Evolutionary conservation across 2,888 invertebrate genomes (phyloP).

Genomic region (Beris chalybata): DNA sequence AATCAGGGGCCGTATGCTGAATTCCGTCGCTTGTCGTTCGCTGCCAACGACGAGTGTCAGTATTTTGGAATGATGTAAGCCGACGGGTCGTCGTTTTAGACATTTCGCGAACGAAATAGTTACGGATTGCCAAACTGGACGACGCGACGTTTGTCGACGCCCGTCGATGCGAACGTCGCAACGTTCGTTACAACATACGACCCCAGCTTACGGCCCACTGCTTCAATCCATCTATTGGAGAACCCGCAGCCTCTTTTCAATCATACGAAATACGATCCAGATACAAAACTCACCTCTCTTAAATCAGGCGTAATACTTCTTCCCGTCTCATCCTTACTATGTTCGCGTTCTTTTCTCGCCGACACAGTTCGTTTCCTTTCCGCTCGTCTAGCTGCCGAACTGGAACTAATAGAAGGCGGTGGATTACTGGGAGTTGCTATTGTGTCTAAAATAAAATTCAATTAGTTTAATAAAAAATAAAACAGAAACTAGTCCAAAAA

Average conservation of each 20-base stretch:
- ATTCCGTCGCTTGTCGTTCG: no score
- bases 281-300: slow-evolving; percentile 51
- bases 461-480: slow-evolving; percentile 23
- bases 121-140: no score
- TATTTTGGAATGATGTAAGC: no score
- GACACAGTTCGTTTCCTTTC: slow-evolving; percentile 55
- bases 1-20: no score
- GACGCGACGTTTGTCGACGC: no score
- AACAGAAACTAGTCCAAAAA: not conserved
- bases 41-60: no score
- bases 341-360: slow-evolving; percentile 47
- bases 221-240: not conserved
- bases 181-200: no score
- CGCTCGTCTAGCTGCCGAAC: slow-evolving; percentile 43
- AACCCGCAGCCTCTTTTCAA: not conserved
- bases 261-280: not conserved
- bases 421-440: slow-evolving; percentile 32
- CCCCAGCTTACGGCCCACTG: no score
- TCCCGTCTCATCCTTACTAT: slow-evolving; percentile 49
- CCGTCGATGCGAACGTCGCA: no score
- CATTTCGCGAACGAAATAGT: no score
- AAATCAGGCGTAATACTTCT: slow-evolving; percentile 60
- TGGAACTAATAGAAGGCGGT: slow-evolving; percentile 37
- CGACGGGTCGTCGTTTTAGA: no score
- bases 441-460: slow-evolving; percentile 32